A percentile compares a stretch with the other conserved stretches of the same genome.
These are phyloP conservation scores for Linnaemya vulpina DNA, from an alignment of 2,888 invertebrate species.

Conservation along the genomic window DNA sequence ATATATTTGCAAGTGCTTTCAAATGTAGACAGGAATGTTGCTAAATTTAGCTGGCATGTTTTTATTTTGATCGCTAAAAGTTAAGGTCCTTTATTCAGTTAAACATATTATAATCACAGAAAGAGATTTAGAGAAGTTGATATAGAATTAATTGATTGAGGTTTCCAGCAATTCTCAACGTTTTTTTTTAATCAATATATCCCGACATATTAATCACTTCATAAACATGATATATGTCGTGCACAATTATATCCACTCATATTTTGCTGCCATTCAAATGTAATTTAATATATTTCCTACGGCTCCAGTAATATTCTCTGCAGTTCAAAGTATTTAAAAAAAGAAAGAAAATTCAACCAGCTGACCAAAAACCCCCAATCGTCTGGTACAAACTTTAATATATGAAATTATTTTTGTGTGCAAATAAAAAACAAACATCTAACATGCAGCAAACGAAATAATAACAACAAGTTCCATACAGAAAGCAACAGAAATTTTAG, in stretches of 20 bases:
- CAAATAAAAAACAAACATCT: conserved; percentile 38
- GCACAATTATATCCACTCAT: conserved; percentile 45
- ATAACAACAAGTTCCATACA: not conserved
- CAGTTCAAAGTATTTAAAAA: not conserved
- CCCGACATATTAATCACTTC: conserved; percentile 17
- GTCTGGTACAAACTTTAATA: not conserved
- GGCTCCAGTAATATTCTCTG: conserved; percentile 1
- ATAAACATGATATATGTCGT: conserved; percentile 33
- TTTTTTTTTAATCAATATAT: not conserved
- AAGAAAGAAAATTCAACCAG: conserved; percentile 1
- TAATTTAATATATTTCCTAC: not conserved
- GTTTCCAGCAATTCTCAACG: not conserved
- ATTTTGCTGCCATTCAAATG: conserved; percentile 3
- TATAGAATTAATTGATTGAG: too few species aligned
- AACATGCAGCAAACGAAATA: conserved; percentile 51
- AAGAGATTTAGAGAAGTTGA: too few species aligned
- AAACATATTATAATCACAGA: not conserved
- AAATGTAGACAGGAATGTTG: too few species aligned
- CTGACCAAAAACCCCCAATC: too few species aligned
- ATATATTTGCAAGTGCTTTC: too few species aligned
- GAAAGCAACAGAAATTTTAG: not conserved
- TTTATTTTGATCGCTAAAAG: too few species aligned
- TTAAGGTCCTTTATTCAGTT: too few species aligned
- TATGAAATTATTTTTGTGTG: conserved; percentile 59
- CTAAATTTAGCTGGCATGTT: too few species aligned